A percentile compares a stretch with the other conserved stretches of the same genome.
Evolutionary conservation across 2,888 invertebrate genomes (phyloP).

Genomic region (Craniophora ligustri): DNA sequence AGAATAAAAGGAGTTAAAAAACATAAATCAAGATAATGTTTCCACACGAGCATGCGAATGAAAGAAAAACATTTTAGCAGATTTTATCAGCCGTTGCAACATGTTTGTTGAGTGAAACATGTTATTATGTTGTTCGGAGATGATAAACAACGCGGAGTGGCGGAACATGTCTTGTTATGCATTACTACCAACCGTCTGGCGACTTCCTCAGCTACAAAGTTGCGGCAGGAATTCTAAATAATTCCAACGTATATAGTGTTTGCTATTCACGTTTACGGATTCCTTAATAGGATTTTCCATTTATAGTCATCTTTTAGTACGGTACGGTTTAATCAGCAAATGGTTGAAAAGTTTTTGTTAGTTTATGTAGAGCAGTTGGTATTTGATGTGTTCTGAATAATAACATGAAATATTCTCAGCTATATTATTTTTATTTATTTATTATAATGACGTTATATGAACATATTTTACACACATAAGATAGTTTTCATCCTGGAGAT

Average conservation of each 20-base stretch:
- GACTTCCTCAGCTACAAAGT: conserved; percentile 24
- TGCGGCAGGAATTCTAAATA: conserved; percentile 26
- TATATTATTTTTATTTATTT: too few relatives aligned
- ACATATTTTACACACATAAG: too few relatives aligned
- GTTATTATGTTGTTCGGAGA: conserved; percentile 38
- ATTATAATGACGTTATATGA: too few relatives aligned
- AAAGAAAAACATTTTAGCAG: conserved; percentile 32
- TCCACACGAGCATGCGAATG: conserved; percentile 28
- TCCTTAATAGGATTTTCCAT: conserved; percentile 12
- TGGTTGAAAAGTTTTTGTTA: too few relatives aligned
- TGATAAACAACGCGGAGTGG: conserved; percentile 20
- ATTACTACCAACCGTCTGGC: conserved; percentile 5
- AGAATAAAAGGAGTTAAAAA: conserved; percentile 27
- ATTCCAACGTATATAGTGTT: conserved; percentile 5
- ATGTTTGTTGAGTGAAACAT: conserved; percentile 30
- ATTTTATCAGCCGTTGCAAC: conserved; percentile 35
- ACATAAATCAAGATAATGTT: conserved; percentile 35
- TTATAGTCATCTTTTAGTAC: conserved; percentile 10
- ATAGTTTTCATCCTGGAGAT: too few relatives aligned
- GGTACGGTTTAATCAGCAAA: too few relatives aligned
- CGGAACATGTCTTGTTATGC: conserved; percentile 23
- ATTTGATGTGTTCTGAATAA: too few relatives aligned
- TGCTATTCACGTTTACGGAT: conserved; percentile 14
- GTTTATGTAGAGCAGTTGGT: too few relatives aligned
- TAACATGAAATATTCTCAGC: too few relatives aligned